Evolutionary conservation across 1,140 invertebrate genomes (phyloP).

Genomic region (Homalodisca vitripennis): DNA sequence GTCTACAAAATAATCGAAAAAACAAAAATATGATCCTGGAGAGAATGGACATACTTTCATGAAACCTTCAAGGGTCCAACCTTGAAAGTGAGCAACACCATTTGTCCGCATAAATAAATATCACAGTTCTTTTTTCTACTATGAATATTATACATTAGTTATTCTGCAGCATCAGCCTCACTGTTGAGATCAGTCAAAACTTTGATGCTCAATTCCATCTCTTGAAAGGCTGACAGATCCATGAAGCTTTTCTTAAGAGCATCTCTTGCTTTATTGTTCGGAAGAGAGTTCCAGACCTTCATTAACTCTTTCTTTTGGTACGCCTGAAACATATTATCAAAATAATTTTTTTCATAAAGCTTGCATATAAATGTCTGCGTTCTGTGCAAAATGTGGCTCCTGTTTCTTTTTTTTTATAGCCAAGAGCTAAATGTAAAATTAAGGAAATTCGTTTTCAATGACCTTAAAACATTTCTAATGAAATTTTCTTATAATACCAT

Average conservation of each 20-base stretch:
- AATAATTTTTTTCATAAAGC: not conserved
- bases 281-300: slow-evolving; percentile 39
- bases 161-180: too few species aligned
- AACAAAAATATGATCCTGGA: not conserved
- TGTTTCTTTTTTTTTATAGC: not conserved
- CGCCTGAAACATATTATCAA: slow-evolving; percentile 34
- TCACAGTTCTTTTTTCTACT: not conserved
- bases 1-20: too few species aligned
- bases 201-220: not conserved
- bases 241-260: slow-evolving; percentile 6
- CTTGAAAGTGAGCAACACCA: not conserved
- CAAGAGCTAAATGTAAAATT: not conserved
- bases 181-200: not conserved
- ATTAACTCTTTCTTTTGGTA: slow-evolving; percentile 46
- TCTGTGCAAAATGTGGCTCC: not conserved
- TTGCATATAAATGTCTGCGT: not conserved
- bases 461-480: not conserved
- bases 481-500: not conserved
- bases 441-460: not conserved
- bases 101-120: not conserved
- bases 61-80: not conserved
- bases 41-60: not conserved
- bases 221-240: not conserved
- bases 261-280: not conserved
- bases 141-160: not conserved